Percentiles rank a stretch among this genome's conserved stretches.
Conservation (phyloP, 2,888 invertebrate species). For the Oxycera nigricornis region DNA sequence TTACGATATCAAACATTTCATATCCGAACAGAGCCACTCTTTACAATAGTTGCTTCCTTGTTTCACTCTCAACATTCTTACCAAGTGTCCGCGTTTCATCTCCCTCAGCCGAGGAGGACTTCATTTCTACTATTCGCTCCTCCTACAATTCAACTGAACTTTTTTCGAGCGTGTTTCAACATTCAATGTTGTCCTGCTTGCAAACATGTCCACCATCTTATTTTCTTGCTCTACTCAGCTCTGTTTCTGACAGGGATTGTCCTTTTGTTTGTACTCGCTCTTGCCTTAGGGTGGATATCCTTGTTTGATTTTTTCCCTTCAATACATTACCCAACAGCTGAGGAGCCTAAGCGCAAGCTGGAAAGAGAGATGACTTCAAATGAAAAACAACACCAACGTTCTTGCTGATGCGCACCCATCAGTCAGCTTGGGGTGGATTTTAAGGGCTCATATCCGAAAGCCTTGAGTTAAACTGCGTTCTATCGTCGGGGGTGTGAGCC, state of each 20-base stretch:
- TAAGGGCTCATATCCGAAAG: neutral
- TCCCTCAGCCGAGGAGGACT: neutral
- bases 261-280: constrained; percentile 38
- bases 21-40: neutral
- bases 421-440: neutral
- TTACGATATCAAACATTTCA: constrained; percentile 14
- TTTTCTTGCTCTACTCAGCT: constrained; percentile 10
- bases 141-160: constrained; percentile 41
- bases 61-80: too few relatives aligned
- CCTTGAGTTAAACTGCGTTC: neutral
- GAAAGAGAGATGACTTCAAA: neutral
- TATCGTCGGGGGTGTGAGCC: constrained; percentile 29
- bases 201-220: constrained; percentile 37
- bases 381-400: too few relatives aligned
- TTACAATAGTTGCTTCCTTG: neutral
- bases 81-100: too few relatives aligned
- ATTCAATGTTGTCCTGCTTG: constrained; percentile 40
- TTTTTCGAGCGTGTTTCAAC: constrained; percentile 37
- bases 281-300: constrained; percentile 31
- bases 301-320: constrained; percentile 13
- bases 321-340: too few relatives aligned
- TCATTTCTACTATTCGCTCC: constrained; percentile 37
- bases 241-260: constrained; percentile 36
- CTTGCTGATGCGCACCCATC: constrained; percentile 11
- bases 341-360: neutral